Conservation (phyloP, 2,113 vertebrate genomes). For the Engraulis encrasicolus region DNA sequence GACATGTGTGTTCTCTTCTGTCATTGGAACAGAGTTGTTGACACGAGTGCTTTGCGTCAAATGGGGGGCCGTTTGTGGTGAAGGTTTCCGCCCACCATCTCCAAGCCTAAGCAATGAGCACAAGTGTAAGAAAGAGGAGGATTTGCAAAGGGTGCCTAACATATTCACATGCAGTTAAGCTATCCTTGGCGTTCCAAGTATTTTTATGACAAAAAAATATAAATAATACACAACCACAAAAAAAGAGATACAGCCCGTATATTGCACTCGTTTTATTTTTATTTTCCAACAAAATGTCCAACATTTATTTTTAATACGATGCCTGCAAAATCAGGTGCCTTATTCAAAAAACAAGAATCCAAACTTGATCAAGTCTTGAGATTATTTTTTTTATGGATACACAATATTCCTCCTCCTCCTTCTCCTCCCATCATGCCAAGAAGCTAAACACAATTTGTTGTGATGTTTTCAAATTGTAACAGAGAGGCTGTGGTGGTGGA, state of each 20-base stretch:
- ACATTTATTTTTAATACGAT: constrained; percentile 69
- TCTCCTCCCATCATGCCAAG: constrained; percentile 52
- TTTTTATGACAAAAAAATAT: constrained; percentile 23
- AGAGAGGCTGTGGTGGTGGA: constrained; percentile 27
- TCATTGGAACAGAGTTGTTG: constrained; percentile 23
- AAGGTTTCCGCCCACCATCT: background rate
- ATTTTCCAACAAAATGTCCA: constrained; percentile 56
- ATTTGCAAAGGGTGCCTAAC: constrained; percentile 19
- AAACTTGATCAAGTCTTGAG: constrained; percentile 56
- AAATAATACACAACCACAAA: constrained; percentile 30
- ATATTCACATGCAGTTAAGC: constrained; percentile 30
- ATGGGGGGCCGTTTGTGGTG: background rate
- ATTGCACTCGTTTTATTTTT: constrained; percentile 66
- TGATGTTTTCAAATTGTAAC: background rate
- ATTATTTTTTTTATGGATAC: constrained; percentile 40
- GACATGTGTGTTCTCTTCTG: constrained; percentile 22
- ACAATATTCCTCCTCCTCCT: constrained; percentile 33
- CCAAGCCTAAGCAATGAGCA: constrained; percentile 47
- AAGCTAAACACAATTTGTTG: constrained; percentile 34
- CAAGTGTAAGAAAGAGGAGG: constrained; percentile 34
- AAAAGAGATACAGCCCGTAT: constrained; percentile 61
- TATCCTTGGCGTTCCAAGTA: constrained; percentile 25
- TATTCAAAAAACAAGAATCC: constrained; percentile 74
- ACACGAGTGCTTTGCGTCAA: constrained; percentile 8
- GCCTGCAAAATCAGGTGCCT: constrained; percentile 83